Percentiles rank a stretch among this genome's conserved stretches.
Conservation (phyloP, 2,113 vertebrate species). For the Chloropsis hardwickii region DNA sequence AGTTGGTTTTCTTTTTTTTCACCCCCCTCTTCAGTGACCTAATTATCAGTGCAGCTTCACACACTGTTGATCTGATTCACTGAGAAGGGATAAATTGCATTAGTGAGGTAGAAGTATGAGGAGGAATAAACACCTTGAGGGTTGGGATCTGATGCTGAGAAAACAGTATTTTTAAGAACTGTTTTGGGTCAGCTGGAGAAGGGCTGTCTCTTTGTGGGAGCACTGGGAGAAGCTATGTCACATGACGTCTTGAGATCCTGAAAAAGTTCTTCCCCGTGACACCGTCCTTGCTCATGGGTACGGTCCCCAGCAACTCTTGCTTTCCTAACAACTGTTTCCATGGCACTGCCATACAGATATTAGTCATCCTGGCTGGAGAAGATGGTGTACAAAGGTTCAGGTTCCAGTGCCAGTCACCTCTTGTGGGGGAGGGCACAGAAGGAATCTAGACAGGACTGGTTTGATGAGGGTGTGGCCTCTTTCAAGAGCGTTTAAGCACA, state of each 20-base stretch:
- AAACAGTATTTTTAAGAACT: background rate
- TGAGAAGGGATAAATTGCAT: background rate
- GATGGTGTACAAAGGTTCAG: background rate
- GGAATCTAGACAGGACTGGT: background rate
- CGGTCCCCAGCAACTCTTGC: background rate
- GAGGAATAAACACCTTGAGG: background rate
- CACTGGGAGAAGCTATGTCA: background rate
- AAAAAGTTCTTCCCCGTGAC: background rate
- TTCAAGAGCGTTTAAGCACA: background rate
- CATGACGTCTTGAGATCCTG: rapidly evolving
- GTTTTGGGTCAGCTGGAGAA: background rate
- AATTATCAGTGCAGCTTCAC: background rate
- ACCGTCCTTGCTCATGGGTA: background rate
- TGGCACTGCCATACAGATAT: background rate
- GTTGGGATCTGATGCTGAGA: background rate
- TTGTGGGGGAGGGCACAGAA: background rate
- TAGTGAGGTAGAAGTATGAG: background rate
- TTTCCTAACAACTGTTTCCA: background rate
- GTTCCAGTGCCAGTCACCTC: background rate
- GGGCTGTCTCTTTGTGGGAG: background rate
- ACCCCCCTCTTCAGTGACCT: background rate
- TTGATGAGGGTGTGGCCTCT: background rate
- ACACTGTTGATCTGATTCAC: background rate
- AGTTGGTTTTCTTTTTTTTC: background rate
- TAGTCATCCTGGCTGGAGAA: background rate